Evolutionary conservation across 2,888 invertebrate genomes (phyloP).

Genomic region (Copidosoma aretas): DNA sequence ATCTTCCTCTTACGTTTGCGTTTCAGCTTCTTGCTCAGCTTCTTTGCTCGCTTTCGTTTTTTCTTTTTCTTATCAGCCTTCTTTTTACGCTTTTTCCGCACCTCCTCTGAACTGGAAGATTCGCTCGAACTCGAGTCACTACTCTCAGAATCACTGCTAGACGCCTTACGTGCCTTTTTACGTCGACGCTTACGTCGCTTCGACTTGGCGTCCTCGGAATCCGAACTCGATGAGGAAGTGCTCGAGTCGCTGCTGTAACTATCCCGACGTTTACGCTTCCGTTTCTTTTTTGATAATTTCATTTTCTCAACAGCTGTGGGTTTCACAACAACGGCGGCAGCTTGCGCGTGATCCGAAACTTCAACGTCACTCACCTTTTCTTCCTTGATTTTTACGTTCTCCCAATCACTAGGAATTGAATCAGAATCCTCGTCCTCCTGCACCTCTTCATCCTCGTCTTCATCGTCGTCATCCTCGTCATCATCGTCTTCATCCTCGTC

Average conservation of each 20-base stretch:
- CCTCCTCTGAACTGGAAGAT: conserved; percentile 49
- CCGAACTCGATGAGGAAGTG: conserved; percentile 51
- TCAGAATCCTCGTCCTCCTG: conserved; percentile 44
- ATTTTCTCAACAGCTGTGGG: conserved; percentile 42
- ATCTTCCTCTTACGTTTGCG: conserved; percentile 45
- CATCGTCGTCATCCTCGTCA: conserved; percentile 37
- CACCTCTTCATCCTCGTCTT: conserved; percentile 33
- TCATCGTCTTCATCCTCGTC: conserved; percentile 34
- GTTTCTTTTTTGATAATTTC: too few relatives aligned
- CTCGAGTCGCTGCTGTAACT: conserved; percentile 51
- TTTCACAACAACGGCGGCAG: conserved; percentile 16
- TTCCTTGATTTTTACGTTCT: conserved; percentile 54
- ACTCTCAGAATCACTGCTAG: conserved; percentile 50
- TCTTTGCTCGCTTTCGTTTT: conserved; percentile 49
- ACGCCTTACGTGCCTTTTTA: conserved; percentile 34
- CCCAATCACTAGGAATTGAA: conserved; percentile 55
- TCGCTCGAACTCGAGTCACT: conserved; percentile 52
- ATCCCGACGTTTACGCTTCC: conserved; percentile 40
- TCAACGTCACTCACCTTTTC: conserved; percentile 53
- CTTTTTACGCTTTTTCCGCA: conserved; percentile 47
- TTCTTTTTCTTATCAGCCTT: conserved; percentile 48
- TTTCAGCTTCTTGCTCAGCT: conserved; percentile 49
- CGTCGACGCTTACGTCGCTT: conserved; percentile 35
- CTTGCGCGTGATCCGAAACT: neutral
- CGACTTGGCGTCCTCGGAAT: conserved; percentile 48